Conservation (phyloP, 1,140 invertebrate genomes). For the Anoplophora glabripennis region DNA sequence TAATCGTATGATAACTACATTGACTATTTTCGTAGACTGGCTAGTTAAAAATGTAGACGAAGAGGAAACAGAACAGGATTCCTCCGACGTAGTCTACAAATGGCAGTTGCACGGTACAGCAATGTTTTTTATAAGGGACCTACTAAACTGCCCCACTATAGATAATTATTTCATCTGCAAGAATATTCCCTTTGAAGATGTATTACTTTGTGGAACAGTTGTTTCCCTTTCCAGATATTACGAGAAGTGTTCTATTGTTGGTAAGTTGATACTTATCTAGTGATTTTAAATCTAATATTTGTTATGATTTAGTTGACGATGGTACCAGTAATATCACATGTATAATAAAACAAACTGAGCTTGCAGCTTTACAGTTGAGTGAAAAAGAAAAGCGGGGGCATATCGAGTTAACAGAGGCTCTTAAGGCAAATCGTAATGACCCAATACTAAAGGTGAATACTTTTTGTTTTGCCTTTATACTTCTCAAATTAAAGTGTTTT, state of each 20-base stretch:
- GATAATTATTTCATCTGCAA: background rate
- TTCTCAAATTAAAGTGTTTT: background rate
- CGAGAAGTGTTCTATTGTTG: background rate
- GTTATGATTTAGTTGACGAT: conserved; percentile 14
- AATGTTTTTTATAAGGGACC: background rate
- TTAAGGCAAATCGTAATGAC: background rate
- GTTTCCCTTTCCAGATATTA: background rate
- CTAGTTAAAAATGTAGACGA: background rate
- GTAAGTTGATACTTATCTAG: background rate
- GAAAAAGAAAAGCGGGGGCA: background rate
- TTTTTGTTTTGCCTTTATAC: no score
- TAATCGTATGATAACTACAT: background rate
- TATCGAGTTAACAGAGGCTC: background rate
- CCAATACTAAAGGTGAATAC: no score
- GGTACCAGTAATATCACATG: conserved; percentile 9
- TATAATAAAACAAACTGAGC: background rate
- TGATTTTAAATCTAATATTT: background rate
- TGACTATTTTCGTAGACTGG: conserved; percentile 1
- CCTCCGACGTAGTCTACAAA: background rate
- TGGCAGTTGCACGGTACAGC: background rate
- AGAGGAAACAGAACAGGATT: background rate
- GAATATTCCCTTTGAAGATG: background rate
- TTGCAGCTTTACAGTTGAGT: background rate
- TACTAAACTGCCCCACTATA: background rate
- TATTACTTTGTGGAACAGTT: conserved; percentile 2